phyloP scores from a whole-genome alignment of 2,113 vertebrate genomes.

The Mus musculus region DNA sequence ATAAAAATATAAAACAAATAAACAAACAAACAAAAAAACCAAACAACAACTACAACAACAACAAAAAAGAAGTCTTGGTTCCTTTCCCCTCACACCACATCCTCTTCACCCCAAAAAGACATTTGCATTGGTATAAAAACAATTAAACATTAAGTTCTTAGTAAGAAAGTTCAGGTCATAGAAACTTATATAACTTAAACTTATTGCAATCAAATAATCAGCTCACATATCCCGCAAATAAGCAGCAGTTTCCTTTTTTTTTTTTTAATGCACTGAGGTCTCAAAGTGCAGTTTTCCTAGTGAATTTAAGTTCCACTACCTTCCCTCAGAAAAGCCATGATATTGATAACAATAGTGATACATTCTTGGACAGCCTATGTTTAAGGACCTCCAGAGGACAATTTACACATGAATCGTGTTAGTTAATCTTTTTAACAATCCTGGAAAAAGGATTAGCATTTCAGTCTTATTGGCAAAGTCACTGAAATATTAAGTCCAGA shows the following conservation, averaged over 20 bases:
- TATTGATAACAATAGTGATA: neutral
- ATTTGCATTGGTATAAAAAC: neutral
- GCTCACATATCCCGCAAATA: neutral
- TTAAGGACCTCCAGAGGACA: neutral
- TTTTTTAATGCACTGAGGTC: neutral
- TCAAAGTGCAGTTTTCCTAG: neutral
- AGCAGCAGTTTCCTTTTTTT: neutral
- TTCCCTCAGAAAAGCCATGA: neutral
- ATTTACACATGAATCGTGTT: neutral
- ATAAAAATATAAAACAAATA: too few species aligned
- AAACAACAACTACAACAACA: too few species aligned
- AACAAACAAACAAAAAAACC: too few species aligned
- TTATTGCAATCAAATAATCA: neutral
- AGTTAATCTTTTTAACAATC: slow-evolving; percentile 16
- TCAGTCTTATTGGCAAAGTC: neutral
- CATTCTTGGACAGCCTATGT: neutral
- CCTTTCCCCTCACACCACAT: neutral
- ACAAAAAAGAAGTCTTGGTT: neutral
- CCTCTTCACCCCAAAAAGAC: too few species aligned
- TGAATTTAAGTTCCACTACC: neutral
- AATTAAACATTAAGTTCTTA: slow-evolving; percentile 31
- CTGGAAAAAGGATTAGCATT: neutral
- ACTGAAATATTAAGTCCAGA: neutral
- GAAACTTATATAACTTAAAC: neutral
- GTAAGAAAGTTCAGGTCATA: neutral